Base-by-base conservation (phyloP, 2,888 invertebrate genomes). In the Volucella inanis region DNA sequence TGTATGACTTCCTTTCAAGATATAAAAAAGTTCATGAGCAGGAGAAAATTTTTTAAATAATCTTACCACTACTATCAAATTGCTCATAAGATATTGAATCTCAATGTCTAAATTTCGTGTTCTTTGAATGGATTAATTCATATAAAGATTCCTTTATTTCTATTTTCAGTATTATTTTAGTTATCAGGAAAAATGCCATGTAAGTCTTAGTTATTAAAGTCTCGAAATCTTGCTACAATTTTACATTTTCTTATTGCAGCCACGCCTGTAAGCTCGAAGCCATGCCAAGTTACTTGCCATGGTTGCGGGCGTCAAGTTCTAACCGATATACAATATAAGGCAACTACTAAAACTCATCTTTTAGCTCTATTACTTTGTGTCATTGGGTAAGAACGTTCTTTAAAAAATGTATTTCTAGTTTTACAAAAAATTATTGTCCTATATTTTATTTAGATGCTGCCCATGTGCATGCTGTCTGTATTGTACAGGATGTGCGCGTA, bases 301-400 rank as follows among this genome's bases (percentile, higher is more conserved):
- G 92, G 92, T 3, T 94, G 94, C 81, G 90, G 91, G 2, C 91
- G 92, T 1, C 91, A 89, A 41, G 91, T 93, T 38, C 89, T 92
- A 45, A 93, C 93, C 1, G 92, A 91, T 71, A 88, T 94, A 1
- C 89, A 89, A 86, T 88, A 88, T 50, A 92, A 90, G 76, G 88
- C 94, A 8, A 92, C 93, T 0, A 91, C 92, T 8, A 93, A 92
- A 70, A 94, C 94, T 0, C 94, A 94, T 89, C 88, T 94, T 10
- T 92, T 93, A 80, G 94, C 94, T 6, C 80, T 92, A 9, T 59
- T 94, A 0, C 90, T 94, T 12, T 94, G 94, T 87, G 14, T 85
- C 41, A 64, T 81, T 39, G 80, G 80, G 85, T 85, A 80, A 62
- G 50, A 14, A 31, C 0, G 18, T 31, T 10, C 1, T 1, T 2